phyloP scores from a whole-genome alignment of 2,888 invertebrate genomes.

The Branchinecta sandiegonensis region DNA sequence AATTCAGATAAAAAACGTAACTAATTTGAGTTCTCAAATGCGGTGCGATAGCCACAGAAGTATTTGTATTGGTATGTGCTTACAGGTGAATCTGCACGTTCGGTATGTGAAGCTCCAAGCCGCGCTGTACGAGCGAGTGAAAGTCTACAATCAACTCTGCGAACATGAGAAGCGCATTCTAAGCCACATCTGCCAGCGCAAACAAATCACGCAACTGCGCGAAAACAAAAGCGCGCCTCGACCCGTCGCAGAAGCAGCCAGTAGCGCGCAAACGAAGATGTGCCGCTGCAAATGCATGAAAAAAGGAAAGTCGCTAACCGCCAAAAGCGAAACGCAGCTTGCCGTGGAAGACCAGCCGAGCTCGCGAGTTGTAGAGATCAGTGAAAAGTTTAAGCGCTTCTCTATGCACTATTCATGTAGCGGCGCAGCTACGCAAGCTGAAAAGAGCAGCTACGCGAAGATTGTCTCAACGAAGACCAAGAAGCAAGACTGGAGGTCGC shows the following conservation, averaged over 20 bases:
- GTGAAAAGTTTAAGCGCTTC: neutral
- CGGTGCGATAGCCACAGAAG: too few relatives aligned
- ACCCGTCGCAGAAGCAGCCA: neutral
- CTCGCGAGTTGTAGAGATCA: neutral
- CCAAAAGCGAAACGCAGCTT: neutral
- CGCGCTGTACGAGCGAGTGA: constrained; percentile 60
- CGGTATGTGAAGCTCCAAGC: constrained; percentile 78
- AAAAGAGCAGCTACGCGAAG: constrained; percentile 8
- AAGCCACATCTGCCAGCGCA: constrained; percentile 2
- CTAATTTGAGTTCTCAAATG: too few relatives aligned
- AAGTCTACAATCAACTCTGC: constrained; percentile 28
- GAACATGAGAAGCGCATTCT: constrained; percentile 26
- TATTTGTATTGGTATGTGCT: neutral
- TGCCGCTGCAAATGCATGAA: constrained; percentile 3
- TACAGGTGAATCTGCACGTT: constrained; percentile 71
- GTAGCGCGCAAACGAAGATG: neutral
- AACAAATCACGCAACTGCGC: constrained; percentile 2
- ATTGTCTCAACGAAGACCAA: neutral
- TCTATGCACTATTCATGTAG: constrained; percentile 3
- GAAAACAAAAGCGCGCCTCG: constrained; percentile 4
- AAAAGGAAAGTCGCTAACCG: neutral
- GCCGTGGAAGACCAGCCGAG: neutral
- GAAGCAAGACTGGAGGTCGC: constrained; percentile 14
- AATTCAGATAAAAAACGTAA: too few relatives aligned
- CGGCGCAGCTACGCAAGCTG: neutral